A percentile compares a stretch with the other conserved stretches of the same genome.
These are phyloP conservation scores for Dolichallabes microphthalmus DNA, from an alignment of 2,113 vertebrate genomes.

Conservation along the genomic window DNA sequence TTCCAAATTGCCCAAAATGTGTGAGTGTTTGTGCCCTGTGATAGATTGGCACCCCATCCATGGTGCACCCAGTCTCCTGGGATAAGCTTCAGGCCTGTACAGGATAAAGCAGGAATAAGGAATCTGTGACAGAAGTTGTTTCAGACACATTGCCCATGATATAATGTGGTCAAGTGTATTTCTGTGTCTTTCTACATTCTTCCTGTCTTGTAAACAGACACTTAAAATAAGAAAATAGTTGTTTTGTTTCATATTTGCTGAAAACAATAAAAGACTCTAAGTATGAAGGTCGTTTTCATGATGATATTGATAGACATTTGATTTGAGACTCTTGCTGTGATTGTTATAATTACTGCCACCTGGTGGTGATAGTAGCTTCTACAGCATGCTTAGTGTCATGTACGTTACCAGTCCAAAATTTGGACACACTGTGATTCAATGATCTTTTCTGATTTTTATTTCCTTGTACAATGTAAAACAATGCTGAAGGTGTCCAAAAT, in stretches of 20 bases:
- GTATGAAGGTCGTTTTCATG: not conserved
- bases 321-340: not conserved
- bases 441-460: no score
- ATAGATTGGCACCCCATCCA: no score
- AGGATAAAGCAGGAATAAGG: not conserved
- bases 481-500: no score
- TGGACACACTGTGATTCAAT: no score
- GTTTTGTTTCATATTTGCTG: not conserved
- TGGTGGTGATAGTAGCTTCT: not conserved
- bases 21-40: no score
- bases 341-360: not conserved
- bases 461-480: no score
- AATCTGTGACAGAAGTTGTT: not conserved
- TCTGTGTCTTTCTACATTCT: not conserved
- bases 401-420: no score
- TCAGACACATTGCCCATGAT: not conserved
- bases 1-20: no score
- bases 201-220: not conserved
- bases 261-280: not conserved
- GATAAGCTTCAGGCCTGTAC: no score
- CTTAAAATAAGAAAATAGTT: not conserved
- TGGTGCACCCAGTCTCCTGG: no score
- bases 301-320: not conserved
- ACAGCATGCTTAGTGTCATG: not conserved
- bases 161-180: not conserved